phyloP scores from a whole-genome alignment of 92 coral and sea anemone genomes.

The Bergia sp. region DNA sequence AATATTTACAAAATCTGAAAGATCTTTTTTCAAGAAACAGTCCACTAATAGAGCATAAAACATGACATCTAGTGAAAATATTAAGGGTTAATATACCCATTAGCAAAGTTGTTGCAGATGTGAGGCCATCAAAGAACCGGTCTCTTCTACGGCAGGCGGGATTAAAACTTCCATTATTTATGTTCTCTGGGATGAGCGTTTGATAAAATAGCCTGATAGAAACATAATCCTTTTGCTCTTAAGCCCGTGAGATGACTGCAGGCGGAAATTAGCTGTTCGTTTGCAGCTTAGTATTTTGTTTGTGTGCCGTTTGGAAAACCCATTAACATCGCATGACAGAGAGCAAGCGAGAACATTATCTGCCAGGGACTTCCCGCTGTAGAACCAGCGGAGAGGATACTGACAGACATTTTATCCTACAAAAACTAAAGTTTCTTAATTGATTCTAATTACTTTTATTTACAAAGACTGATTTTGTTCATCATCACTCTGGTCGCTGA shows the following conservation, averaged over 20 bases:
- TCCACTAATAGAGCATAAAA: slow-evolving; percentile 62
- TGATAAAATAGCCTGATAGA: slow-evolving; percentile 46
- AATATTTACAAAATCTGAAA: slow-evolving; percentile 7
- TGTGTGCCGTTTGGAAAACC: slow-evolving; percentile 37
- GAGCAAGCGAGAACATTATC: slow-evolving; percentile 10
- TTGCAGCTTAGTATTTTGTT: background rate
- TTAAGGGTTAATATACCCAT: slow-evolving; percentile 67
- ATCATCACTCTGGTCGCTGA: slow-evolving; percentile 55
- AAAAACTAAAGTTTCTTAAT: slow-evolving; percentile 49
- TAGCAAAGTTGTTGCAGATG: slow-evolving; percentile 76
- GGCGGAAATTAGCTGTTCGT: slow-evolving; percentile 16
- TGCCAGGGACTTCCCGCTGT: slow-evolving; percentile 47
- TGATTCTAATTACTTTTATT: slow-evolving; percentile 58
- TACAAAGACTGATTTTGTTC: slow-evolving; percentile 34
- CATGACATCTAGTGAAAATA: slow-evolving; percentile 84
- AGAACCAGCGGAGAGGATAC: background rate
- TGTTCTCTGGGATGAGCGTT: slow-evolving; percentile 28
- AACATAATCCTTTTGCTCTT: slow-evolving; percentile 23
- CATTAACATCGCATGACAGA: slow-evolving; percentile 33
- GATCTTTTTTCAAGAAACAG: slow-evolving; percentile 26
- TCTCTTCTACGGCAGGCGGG: slow-evolving; percentile 40
- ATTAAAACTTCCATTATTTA: slow-evolving; percentile 43
- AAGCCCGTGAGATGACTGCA: slow-evolving; percentile 25
- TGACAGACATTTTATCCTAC: background rate
- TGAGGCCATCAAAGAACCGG: slow-evolving; percentile 44